phyloP scores from a whole-genome alignment of 2,888 invertebrate genomes.

The Cryptus viduatorius region DNA sequence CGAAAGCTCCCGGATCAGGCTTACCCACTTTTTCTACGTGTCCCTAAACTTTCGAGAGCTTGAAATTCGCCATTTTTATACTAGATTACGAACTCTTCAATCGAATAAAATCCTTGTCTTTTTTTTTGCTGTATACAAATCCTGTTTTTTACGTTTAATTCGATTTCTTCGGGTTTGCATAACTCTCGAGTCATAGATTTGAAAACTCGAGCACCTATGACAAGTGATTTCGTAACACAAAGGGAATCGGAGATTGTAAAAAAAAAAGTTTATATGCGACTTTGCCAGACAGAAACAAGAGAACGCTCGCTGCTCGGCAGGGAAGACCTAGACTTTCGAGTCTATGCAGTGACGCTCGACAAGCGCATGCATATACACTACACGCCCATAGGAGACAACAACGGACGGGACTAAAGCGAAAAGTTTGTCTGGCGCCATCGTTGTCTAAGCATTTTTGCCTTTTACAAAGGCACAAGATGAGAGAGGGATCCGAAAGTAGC shows the following conservation, averaged over 20 bases:
- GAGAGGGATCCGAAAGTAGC: neutral
- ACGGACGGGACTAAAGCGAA: constrained; percentile 1
- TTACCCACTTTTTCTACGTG: constrained; percentile 20
- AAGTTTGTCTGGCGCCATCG: constrained; percentile 36
- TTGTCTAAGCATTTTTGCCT: constrained; percentile 34
- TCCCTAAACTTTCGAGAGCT: neutral
- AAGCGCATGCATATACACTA: neutral
- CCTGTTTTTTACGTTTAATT: too few species aligned
- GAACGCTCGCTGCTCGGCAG: neutral
- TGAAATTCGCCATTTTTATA: constrained; percentile 1
- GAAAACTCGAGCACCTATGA: neutral
- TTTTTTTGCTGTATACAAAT: neutral
- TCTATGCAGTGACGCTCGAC: neutral
- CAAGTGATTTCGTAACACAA: neutral
- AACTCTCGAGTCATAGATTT: neutral
- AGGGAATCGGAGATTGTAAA: constrained; percentile 25
- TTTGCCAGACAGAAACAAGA: constrained; percentile 12
- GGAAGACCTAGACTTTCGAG: neutral
- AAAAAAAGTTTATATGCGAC: neutral
- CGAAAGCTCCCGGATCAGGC: constrained; percentile 21
- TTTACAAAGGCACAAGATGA: constrained; percentile 28
- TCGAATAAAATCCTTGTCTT: neutral
- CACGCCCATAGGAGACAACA: neutral
- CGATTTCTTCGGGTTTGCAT: too few species aligned
- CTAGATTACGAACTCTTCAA: neutral